Evolutionary conservation across 1,140 invertebrate species (phyloP).

Genomic region (Cherax quadricarinatus): DNA sequence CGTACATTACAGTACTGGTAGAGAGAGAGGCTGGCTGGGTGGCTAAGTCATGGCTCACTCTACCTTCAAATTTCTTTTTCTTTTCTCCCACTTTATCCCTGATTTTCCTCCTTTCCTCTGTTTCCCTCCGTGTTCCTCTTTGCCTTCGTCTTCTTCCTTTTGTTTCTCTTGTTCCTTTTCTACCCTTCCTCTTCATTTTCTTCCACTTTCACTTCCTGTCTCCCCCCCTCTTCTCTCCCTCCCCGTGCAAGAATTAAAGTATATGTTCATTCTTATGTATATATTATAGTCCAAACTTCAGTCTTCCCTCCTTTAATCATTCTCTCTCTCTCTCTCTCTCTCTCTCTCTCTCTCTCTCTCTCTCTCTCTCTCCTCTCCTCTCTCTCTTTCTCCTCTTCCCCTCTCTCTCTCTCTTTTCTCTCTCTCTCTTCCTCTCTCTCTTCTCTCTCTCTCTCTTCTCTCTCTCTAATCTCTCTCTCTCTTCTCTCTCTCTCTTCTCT

Average conservation of each 20-base stretch:
- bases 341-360: conserved; percentile 27
- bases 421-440: conserved; percentile 35
- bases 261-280: too few species aligned
- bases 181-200: not conserved
- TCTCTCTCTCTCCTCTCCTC: conserved; percentile 39
- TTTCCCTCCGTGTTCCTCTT: not conserved
- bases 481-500: conserved; percentile 40
- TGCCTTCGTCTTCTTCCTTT: not conserved
- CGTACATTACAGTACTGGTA: too few species aligned
- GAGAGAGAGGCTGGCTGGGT: too few species aligned
- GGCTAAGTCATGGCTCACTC: too few species aligned
- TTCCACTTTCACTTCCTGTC: not conserved
- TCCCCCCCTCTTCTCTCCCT: too few species aligned
- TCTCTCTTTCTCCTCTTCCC: not conserved
- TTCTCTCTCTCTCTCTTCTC: not conserved
- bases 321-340: not conserved
- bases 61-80: not conserved
- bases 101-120: not conserved
- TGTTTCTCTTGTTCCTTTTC: too few species aligned
- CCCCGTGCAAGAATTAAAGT: not conserved
- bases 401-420: conserved; percentile 3
- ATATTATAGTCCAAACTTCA: too few species aligned
- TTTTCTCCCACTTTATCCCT: not conserved
- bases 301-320: too few species aligned
- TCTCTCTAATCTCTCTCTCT: too few species aligned